A percentile compares a stretch with the other conserved stretches of the same genome.
These are phyloP conservation scores for Psylliodes chrysocephalus DNA, from an alignment of 2,888 invertebrate genomes.

Conservation along the genomic window DNA sequence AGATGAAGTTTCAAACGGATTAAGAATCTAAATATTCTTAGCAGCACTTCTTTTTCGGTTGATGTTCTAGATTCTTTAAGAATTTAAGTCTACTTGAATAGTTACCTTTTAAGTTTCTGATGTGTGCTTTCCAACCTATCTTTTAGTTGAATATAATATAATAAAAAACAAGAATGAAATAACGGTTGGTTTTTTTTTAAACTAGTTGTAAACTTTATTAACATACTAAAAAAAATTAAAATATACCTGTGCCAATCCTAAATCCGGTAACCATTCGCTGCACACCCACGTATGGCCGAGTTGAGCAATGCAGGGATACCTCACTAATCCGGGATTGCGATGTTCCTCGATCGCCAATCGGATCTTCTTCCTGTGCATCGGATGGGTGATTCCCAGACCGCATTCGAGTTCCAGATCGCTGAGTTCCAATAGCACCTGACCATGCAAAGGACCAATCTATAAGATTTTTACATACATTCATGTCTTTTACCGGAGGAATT, in stretches of 20 bases:
- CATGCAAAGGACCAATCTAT: slow-evolving; percentile 76
- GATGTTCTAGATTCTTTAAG: too few relatives aligned
- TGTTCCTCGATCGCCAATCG: slow-evolving; percentile 94
- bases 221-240: too few relatives aligned
- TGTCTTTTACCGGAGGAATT: slow-evolving; percentile 46
- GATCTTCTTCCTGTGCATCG: slow-evolving; percentile 93
- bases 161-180: too few relatives aligned
- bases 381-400: slow-evolving; percentile 89
- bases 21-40: too few relatives aligned
- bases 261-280: slow-evolving; percentile 91
- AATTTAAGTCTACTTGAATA: too few relatives aligned
- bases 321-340: slow-evolving; percentile 84
- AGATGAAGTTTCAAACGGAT: too few relatives aligned
- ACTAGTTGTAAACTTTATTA: too few relatives aligned
- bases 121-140: too few relatives aligned
- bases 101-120: too few relatives aligned
- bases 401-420: slow-evolving; percentile 92
- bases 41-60: too few relatives aligned
- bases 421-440: slow-evolving; percentile 88
- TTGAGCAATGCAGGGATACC: slow-evolving; percentile 88
- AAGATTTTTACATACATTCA: slow-evolving; percentile 68
- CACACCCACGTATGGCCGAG: slow-evolving; percentile 94
- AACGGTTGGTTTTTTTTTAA: too few relatives aligned
- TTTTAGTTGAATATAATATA: too few relatives aligned
- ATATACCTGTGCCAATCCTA: slow-evolving; percentile 82